Conservation (phyloP, 2,797 vertebrate species). For the Artibeus jamaicensis region DNA sequence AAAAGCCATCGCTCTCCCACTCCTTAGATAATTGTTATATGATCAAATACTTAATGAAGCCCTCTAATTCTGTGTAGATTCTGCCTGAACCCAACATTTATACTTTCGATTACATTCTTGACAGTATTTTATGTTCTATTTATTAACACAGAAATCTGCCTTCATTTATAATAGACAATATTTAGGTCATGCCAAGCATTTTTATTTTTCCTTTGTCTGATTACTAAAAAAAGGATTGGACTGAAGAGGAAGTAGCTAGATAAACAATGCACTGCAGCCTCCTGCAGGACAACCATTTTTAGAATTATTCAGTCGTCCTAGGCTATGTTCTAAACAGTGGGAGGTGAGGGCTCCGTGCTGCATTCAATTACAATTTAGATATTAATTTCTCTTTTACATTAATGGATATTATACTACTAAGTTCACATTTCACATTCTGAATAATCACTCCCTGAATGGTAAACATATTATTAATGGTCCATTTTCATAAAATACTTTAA, state of each 20-base stretch:
- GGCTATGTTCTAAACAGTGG: slow-evolving; percentile 45
- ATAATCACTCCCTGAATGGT: slow-evolving; percentile 22
- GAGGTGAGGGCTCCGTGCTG: too few species aligned
- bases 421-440: slow-evolving; percentile 25
- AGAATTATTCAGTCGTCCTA: background rate
- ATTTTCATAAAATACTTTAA: slow-evolving; percentile 46
- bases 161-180: slow-evolving; percentile 77
- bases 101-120: slow-evolving; percentile 47
- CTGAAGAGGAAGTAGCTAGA: slow-evolving; percentile 57
- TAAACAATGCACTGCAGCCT: slow-evolving; percentile 55
- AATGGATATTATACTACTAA: slow-evolving; percentile 14
- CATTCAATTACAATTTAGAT: background rate
- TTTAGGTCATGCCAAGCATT: slow-evolving; percentile 71
- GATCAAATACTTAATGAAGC: slow-evolving; percentile 36
- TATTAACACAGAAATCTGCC: slow-evolving; percentile 55
- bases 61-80: background rate
- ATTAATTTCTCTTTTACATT: slow-evolving; percentile 44
- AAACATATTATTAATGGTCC: slow-evolving; percentile 14
- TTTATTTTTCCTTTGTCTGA: slow-evolving; percentile 65
- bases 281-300: slow-evolving; percentile 17
- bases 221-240: slow-evolving; percentile 29
- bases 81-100: slow-evolving; percentile 29
- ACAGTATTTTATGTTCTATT: slow-evolving; percentile 39
- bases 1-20: background rate
- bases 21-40: background rate